Conservation (phyloP, 1,140 invertebrate genomes). For the Lethocerus indicus region DNA sequence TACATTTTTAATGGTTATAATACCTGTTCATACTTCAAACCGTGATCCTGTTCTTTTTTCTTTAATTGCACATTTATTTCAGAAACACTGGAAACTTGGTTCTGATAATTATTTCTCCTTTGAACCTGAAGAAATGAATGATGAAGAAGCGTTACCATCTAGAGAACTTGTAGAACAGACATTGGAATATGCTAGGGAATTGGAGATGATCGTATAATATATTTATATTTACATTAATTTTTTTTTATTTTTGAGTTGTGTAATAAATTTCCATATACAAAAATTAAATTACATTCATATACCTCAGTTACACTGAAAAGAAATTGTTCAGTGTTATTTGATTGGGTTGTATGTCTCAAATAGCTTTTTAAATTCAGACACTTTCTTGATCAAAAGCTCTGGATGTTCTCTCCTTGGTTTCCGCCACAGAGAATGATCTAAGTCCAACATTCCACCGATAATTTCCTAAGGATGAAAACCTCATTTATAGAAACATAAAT, state of each 20-base stretch:
- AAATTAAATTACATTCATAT: conserved; percentile 2
- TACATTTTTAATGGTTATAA: too few species aligned
- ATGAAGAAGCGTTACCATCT: conserved; percentile 72
- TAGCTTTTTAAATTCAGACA: not conserved
- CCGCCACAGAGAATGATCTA: conserved; percentile 69
- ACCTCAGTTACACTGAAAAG: not conserved
- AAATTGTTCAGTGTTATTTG: too few species aligned
- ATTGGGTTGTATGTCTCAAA: too few species aligned
- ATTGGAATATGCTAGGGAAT: conserved; percentile 92
- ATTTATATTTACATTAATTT: not conserved
- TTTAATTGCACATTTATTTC: too few species aligned
- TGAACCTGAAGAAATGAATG: conserved; percentile 50
- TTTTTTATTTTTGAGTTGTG: conserved; percentile 3
- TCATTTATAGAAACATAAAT: not conserved
- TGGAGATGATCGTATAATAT: conserved; percentile 95
- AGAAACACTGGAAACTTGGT: conserved; percentile 61
- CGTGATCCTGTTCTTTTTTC: too few species aligned
- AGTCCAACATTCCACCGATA: conserved; percentile 82
- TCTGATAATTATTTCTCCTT: conserved; percentile 70
- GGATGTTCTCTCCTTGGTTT: conserved; percentile 37
- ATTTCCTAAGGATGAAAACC: conserved; percentile 49
- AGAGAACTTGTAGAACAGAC: conserved; percentile 78
- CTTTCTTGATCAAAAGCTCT: conserved; percentile 2
- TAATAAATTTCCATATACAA: not conserved
- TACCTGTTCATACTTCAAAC: too few species aligned